phyloP scores from a whole-genome alignment of 2,113 vertebrate genomes.

The Butorides virescens region DNA sequence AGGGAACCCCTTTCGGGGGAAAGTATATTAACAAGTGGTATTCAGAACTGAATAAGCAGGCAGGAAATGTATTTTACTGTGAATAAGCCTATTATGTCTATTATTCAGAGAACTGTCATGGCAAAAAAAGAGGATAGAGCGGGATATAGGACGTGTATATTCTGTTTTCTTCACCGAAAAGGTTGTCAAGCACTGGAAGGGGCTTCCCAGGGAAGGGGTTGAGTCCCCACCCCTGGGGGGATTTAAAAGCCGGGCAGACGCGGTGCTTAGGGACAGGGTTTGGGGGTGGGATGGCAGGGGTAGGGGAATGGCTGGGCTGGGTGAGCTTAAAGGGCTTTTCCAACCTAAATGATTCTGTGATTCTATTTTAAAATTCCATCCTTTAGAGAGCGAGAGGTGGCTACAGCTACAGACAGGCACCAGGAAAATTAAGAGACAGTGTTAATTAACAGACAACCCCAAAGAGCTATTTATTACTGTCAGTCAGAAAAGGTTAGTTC shows the following conservation, averaged over 20 bases:
- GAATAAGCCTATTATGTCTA: not conserved
- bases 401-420: not conserved
- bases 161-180: not conserved
- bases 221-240: no score
- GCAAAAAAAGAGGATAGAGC: not conserved
- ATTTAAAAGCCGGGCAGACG: no score
- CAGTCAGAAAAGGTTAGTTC: conserved; percentile 17
- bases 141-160: not conserved
- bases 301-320: no score
- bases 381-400: not conserved
- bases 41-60: not conserved
- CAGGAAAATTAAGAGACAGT: not conserved
- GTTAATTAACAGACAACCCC: not conserved
- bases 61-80: not conserved
- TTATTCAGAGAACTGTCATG: not conserved
- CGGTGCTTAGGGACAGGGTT: no score
- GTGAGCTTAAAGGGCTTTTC: no score
- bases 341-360: not conserved
- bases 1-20: not conserved
- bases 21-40: not conserved
- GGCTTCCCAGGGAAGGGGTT: no score
- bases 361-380: not conserved
- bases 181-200: no score
- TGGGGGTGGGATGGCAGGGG: no score
- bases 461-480: not conserved